A percentile compares a stretch with the other conserved stretches of the same genome.
phyloP scores from a whole-genome alignment of 2,113 vertebrate genomes.

The Scophthalmus maximus region DNA sequence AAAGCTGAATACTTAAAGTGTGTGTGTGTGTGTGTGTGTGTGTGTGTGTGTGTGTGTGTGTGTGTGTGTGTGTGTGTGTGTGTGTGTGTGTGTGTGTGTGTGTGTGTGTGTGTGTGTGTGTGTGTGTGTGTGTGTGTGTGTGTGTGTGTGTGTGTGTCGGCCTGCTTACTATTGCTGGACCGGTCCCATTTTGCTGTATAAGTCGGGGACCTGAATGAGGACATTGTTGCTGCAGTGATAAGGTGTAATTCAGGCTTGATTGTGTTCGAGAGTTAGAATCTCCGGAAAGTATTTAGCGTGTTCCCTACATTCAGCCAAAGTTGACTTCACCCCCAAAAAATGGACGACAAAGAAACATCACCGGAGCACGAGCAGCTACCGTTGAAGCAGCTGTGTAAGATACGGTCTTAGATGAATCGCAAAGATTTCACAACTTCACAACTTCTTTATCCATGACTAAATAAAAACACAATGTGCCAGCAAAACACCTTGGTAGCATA shows the following conservation, averaged over 20 bases:
- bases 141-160: conserved; percentile 21
- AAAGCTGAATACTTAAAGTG: too few species aligned
- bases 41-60: too few species aligned
- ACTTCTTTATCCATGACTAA: too few species aligned
- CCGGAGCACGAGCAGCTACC: neutral
- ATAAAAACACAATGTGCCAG: neutral
- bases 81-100: too few species aligned
- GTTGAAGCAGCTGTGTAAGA: neutral
- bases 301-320: conserved; percentile 53
- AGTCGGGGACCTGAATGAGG: conserved; percentile 40
- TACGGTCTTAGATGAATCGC: neutral
- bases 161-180: conserved; percentile 39
- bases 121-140: neutral
- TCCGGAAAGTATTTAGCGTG: conserved; percentile 45
- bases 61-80: too few species aligned
- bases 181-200: conserved; percentile 15
- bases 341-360: neutral
- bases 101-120: too few species aligned
- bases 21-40: too few species aligned
- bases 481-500: neutral
- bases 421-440: too few species aligned
- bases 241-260: conserved; percentile 56
- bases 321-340: conserved; percentile 41
- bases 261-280: conserved; percentile 52
- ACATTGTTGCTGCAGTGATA: conserved; percentile 70